Evolutionary conservation across 2,797 vertebrate species (phyloP), one percentile per base, ranked within the genome.

Genomic region (Paratrypauchen microcephalus): DNA sequence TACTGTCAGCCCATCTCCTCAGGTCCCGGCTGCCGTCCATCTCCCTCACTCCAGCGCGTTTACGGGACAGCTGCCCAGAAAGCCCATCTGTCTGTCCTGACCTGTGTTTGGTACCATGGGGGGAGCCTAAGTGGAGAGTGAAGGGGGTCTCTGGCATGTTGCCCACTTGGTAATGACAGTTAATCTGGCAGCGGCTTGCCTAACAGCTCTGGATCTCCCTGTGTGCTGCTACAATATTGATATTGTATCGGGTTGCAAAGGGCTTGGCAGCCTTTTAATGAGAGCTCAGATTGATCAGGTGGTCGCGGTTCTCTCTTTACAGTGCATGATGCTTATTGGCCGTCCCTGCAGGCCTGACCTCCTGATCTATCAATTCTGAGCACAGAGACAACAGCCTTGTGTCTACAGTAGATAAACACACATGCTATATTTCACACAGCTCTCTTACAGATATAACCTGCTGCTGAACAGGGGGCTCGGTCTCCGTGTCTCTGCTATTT

Each of bases 211-310:
- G 70, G 72, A 80, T 79, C 81, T 85, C 85, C 81, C 79, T 84
- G 86, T 89, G 84, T 85, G 90, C 86, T 87, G 88, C 82, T 90
- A 70, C 13, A 62, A 63, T 92, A 93, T 91, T 92, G 94, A 94
- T 92, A 87, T 90, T 82, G 81, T 89, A 89, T 94, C 76, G 72
- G 86, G 90, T 94, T 91, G 72, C 88, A 88, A 81, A 77, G 75
- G 72, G 66, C 84, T 86, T 88, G 87, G 89, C 88, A 90, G 88
- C 81, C 87, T 88, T 90, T 93, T 94, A 93, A 95, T 92, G 92
- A 94, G 82, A 86, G 79, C 75, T 81, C 68, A 84, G 85, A 93
- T 97, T 94, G 95, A 95, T 93, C 91, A 93, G 88, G 78, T 70
- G 85, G 88, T 79, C 81, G 88, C 85, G 80, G 74, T 75, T 84